A percentile compares a stretch with the other conserved stretches of the same genome.
These are phyloP conservation scores for Pogonomyrmex californicus DNA, from an alignment of 1,140 invertebrate species.

Conservation along the genomic window DNA sequence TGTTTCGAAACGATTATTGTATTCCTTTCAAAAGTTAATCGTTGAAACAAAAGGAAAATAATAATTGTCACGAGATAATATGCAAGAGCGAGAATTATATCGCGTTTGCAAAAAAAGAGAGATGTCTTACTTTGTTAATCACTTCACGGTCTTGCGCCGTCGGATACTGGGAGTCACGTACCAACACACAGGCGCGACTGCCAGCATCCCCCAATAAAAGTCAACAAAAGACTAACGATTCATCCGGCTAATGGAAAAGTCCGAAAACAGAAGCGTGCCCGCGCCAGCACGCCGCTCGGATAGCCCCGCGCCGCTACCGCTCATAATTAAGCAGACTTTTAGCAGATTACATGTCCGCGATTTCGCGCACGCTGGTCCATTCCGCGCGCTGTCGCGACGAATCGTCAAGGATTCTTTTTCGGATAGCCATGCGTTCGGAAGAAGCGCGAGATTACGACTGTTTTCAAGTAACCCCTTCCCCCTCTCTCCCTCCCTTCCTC, in stretches of 20 bases:
- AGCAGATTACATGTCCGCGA: conserved; percentile 84
- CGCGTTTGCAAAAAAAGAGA: conserved; percentile 27
- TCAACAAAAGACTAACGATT: conserved; percentile 88
- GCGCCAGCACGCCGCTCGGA: conserved; percentile 70
- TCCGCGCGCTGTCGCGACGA: conserved; percentile 61
- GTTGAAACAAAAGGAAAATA: neutral
- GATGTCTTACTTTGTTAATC: conserved; percentile 76
- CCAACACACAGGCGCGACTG: conserved; percentile 68
- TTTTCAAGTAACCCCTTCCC: conserved; percentile 3
- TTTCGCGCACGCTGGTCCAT: conserved; percentile 55
- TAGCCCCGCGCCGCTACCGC: conserved; percentile 74
- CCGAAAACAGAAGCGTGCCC: conserved; percentile 85
- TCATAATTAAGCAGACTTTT: conserved; percentile 87
- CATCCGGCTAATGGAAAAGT: conserved; percentile 88
- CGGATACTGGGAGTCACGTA: conserved; percentile 44
- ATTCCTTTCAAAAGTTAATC: neutral
- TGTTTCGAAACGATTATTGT: neutral
- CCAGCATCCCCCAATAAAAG: conserved; percentile 86
- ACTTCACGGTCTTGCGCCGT: conserved; percentile 36
- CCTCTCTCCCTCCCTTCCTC: too few relatives aligned
- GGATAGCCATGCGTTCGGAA: neutral
- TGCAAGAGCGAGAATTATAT: conserved; percentile 4
- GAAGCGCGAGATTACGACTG: conserved; percentile 46
- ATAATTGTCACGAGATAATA: neutral
- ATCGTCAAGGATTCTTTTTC: conserved; percentile 62